Base-by-base conservation (phyloP, 2,113 vertebrate species). In the Chaetodon auriga region DNA sequence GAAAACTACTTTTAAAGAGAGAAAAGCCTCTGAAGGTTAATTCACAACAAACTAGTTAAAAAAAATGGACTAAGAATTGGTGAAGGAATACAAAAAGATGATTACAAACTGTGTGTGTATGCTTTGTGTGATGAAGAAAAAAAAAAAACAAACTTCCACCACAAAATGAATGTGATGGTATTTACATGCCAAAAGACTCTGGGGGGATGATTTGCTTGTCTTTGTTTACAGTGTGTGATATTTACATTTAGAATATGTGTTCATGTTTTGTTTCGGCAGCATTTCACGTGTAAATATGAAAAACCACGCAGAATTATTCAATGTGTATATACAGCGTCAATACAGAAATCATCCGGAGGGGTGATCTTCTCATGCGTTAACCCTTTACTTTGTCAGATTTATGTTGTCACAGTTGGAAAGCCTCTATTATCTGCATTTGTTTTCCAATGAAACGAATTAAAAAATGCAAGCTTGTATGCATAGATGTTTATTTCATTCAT, bases 391-490 rank as follows among this genome's bases (percentile, higher is more conserved):
- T 81, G 66, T 86, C 75, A 64, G 49, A 85, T 76, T 74, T 84
- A 64, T 77, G 45, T 83, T 86, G 66, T 90, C 82, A 77, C 46
- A 51, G 3, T 85, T 86, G 91, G 74, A 90, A 69, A 84, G 80
- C 87, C 66, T 81, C 25, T 80, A 55, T 83, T 64, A 55, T 81
- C 45, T 87, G 58, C 65, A 60, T 88, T 91, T 87, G 54, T 92
- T 85, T 95, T 91, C 80, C 88, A 93, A 91, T 93, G 82, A 93
- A 88, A 58, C 35, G 57, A 92, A 91, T 91, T 89, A 70, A 88
- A 92, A 41, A 41, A 41, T 87, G 84, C 82, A 92, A 89, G 43
- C 65, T 45, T 75, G 48, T 48, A n/a, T 82, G 15, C 78, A 21
- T 57, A 25, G 46, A 5, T 51, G 30, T 30, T 35, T 3, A 30